phyloP scores from a whole-genome alignment of 2,888 invertebrate species.

The Acanthococcus lagerstroemiae region DNA sequence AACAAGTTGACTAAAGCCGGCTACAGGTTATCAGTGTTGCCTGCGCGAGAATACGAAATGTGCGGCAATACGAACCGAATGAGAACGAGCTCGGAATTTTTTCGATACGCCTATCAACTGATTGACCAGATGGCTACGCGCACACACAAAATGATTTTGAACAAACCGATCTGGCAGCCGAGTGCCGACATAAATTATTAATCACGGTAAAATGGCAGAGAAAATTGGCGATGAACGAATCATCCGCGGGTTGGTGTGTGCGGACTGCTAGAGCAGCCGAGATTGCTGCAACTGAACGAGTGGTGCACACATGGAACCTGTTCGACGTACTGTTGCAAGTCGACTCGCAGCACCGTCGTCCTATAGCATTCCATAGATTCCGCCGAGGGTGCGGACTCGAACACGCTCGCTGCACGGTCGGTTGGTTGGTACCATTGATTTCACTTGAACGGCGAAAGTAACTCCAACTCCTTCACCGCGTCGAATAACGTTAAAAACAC shows the following conservation, averaged over 20 bases:
- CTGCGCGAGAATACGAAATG: too few relatives aligned
- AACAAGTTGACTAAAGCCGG: slow-evolving; percentile 21
- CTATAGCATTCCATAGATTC: slow-evolving; percentile 14
- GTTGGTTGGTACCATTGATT: slow-evolving; percentile 22
- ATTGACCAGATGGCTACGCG: not conserved
- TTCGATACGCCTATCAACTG: too few relatives aligned
- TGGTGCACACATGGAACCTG: not conserved
- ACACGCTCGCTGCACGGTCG: not conserved
- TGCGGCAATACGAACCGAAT: too few relatives aligned
- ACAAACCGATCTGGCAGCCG: not conserved
- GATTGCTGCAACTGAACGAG: too few relatives aligned
- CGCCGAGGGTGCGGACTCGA: slow-evolving; percentile 7
- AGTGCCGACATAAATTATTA: not conserved
- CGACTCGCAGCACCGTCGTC: not conserved
- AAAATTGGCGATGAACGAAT: not conserved
- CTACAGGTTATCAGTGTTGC: slow-evolving; percentile 14
- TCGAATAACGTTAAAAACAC: too few relatives aligned
- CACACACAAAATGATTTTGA: not conserved
- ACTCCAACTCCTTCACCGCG: too few relatives aligned
- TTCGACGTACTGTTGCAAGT: slow-evolving; percentile 4
- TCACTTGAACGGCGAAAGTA: too few relatives aligned
- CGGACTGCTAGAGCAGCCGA: too few relatives aligned
- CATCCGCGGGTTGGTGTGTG: not conserved
- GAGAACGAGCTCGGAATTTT: too few relatives aligned
- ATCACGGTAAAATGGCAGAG: slow-evolving; percentile 1